Base-by-base conservation (phyloP, 2,113 vertebrate species). In the Azemiops feae region DNA sequence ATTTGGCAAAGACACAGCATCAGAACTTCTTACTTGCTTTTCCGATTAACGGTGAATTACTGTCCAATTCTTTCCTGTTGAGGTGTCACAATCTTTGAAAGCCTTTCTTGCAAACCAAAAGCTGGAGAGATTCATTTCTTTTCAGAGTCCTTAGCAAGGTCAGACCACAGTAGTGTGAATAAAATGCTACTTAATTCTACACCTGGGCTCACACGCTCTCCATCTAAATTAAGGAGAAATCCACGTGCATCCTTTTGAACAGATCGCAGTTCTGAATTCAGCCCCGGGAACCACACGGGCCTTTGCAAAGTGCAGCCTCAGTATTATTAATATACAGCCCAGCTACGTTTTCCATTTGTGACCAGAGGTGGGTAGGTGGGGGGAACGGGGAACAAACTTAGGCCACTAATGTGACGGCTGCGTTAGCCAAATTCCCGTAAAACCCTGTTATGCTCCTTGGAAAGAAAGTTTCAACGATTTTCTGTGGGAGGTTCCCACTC, bases 401-500 rank as follows among this genome's bases (percentile, higher is more conserved):
- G 4, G 55, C 55, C 6, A 43, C 12, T 0, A 93, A 34, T 30
- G 50, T 90, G 10, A 39, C 47, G 18, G 98, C 97, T 0, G 98
- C 98, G 94, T 98, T 98, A 94, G 95, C 92, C 89, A 99, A 97
- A 97, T 99, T 99, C 95, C 95, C 97, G 91, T 99, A 99, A 96
- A 99, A 99, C 39, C 97, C 97, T 0, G 96, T 93, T 98, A 99
- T 99, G 96, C 97, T 99, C 86, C 97, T 97, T 2, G 99, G 99
- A 93, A 99, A 99, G 97, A 99, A 99, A 6, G 99, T 98, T 93
- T 99, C 99, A 16, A 99, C 99, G 58, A 99, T 98, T 0, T 98
- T 98, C 95, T 98, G 98, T 0, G 99, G 99, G 86, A 99, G 98
- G 90, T 98, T 97, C 54, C 99, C 99, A 3, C 98, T 97, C 45